Evolutionary conservation across 2,113 vertebrate genomes (phyloP).

Genomic region (Pseudorasbora parva): DNA sequence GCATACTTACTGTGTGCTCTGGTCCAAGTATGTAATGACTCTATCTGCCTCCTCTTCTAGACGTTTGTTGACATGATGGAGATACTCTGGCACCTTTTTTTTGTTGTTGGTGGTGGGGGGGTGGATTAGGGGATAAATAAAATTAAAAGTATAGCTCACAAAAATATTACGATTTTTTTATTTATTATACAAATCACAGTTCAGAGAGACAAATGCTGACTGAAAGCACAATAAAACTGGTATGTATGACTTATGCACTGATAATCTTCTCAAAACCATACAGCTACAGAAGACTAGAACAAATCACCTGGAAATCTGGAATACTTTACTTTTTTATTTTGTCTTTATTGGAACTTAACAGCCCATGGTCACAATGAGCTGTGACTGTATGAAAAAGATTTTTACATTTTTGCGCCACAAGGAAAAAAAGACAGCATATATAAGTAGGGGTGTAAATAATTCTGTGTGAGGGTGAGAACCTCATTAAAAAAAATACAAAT

Average conservation of each 20-base stretch:
- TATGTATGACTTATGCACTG: not conserved
- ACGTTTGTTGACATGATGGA: slow-evolving; percentile 97
- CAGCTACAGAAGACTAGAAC: not conserved
- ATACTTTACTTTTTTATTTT: not conserved
- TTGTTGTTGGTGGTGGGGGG: not conserved
- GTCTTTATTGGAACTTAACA: too few relatives aligned
- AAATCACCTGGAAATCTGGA: not conserved
- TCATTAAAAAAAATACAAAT: not conserved
- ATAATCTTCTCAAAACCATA: not conserved
- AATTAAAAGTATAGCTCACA: not conserved
- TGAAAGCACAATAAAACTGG: not conserved
- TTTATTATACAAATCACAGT: not conserved
- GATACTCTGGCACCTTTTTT: slow-evolving; percentile 93
- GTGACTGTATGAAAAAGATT: not conserved
- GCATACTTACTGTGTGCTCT: slow-evolving; percentile 95
- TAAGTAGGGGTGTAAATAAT: not conserved
- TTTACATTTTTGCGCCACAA: not conserved
- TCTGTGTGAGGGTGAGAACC: not conserved
- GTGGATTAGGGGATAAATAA: not conserved
- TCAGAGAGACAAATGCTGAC: not conserved
- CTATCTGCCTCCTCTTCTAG: slow-evolving; percentile 97
- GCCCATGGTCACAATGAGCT: not conserved
- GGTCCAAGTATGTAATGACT: slow-evolving; percentile 98
- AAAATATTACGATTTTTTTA: too few relatives aligned
- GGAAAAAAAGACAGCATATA: not conserved